Evolutionary conservation across 2,888 invertebrate genomes (phyloP).

Genomic region (Drosophila recens): DNA sequence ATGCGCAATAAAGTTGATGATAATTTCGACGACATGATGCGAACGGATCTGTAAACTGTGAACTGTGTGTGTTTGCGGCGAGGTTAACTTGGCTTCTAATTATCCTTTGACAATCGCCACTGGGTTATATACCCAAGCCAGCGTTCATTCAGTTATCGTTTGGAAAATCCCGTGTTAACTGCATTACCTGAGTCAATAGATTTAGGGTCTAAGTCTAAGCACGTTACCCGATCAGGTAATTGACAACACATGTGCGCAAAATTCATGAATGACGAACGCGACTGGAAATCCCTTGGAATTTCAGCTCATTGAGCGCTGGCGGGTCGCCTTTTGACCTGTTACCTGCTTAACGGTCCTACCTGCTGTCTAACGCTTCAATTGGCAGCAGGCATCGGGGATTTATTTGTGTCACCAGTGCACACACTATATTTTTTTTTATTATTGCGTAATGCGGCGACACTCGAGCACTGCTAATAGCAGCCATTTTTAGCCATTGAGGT

Average conservation of each 20-base stretch:
- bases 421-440: conserved; percentile 48
- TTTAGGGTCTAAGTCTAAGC: neutral
- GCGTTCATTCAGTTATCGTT: conserved; percentile 55
- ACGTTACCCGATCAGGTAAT: conserved; percentile 54
- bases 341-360: neutral
- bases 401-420: conserved; percentile 23
- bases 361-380: conserved; percentile 9
- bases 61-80: conserved; percentile 39
- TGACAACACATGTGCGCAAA: conserved; percentile 65
- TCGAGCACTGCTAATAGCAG: neutral
- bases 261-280: conserved; percentile 62
- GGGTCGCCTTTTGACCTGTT: conserved; percentile 19
- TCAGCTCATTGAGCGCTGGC: conserved; percentile 57
- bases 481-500: neutral
- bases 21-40: neutral
- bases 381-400: conserved; percentile 5
- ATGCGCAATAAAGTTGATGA: neutral
- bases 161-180: conserved; percentile 54
- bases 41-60: conserved; percentile 1
- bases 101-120: conserved; percentile 8
- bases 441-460: conserved; percentile 65
- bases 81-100: conserved; percentile 54
- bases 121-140: conserved; percentile 50
- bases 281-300: conserved; percentile 70
- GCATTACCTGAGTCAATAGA: conserved; percentile 13